Conservation (phyloP, 2,797 vertebrate species). For the Salarias fasciatus region DNA sequence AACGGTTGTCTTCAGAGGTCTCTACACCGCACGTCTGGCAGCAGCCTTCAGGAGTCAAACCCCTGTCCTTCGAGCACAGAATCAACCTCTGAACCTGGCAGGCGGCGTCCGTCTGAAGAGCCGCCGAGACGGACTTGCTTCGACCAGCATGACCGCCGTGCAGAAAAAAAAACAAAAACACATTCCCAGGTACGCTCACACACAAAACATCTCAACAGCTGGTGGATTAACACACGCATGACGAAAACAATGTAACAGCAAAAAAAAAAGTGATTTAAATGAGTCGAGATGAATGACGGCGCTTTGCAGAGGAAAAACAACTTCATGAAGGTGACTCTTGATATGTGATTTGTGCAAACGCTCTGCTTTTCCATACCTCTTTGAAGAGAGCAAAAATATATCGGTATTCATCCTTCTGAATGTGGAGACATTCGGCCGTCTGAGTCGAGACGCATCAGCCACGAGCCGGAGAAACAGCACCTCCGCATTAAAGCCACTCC, state of each 20-base stretch:
- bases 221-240: conserved; percentile 40
- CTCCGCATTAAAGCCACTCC: conserved; percentile 29
- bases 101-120: no score
- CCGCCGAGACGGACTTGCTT: no score
- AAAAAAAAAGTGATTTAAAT: conserved; percentile 49
- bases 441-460: conserved; percentile 34
- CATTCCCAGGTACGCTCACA: background rate
- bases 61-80: no score
- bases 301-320: no score
- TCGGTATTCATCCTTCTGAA: conserved; percentile 19
- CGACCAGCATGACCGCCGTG: conserved; percentile 8
- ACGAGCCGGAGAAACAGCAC: conserved; percentile 28
- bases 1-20: conserved; percentile 70
- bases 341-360: conserved; percentile 63
- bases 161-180: conserved; percentile 2
- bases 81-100: no score
- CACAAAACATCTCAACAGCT: conserved; percentile 33
- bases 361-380: conserved; percentile 32
- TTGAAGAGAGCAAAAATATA: background rate
- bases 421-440: conserved; percentile 69
- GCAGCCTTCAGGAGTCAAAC: no score
- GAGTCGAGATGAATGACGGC: conserved; percentile 25
- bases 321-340: conserved; percentile 8
- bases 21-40: background rate
- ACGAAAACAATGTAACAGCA: conserved; percentile 12